Conservation (phyloP, 2,888 invertebrate species). For the Metacarcinus magister region DNA sequence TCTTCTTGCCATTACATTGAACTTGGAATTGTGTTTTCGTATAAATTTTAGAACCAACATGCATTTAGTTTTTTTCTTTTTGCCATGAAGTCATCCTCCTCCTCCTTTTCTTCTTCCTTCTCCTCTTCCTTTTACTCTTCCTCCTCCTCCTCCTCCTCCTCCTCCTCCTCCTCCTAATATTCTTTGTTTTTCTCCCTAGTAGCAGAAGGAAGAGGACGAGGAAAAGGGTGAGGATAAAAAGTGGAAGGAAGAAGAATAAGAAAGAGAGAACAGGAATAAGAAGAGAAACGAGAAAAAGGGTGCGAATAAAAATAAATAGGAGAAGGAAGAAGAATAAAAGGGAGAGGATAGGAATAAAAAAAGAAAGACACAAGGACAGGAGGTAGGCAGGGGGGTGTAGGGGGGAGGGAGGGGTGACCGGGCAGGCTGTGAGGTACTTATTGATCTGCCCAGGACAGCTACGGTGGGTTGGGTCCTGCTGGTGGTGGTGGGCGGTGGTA, state of each 20-base stretch:
- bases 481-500: not conserved
- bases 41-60: not conserved
- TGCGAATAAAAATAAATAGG: not conserved
- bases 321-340: not conserved
- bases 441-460: constrained; percentile 26
- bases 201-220: not conserved
- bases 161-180: not conserved
- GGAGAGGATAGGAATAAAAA: not conserved
- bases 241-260: not conserved
- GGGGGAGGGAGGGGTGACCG: not conserved
- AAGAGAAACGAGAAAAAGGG: not conserved
- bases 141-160: not conserved
- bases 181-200: not conserved
- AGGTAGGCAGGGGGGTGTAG: not conserved
- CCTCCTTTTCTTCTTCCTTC: not conserved
- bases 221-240: not conserved
- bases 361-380: not conserved
- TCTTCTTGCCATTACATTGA: no score
- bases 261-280: not conserved
- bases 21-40: not conserved
- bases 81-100: not conserved
- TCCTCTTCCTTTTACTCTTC: not conserved
- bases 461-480: not conserved
- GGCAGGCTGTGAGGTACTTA: not conserved
- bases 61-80: not conserved